A percentile compares a stretch with the other conserved stretches of the same genome.
Conservation (phyloP, 2,797 vertebrate species). For the Gambelia wislizenii region DNA sequence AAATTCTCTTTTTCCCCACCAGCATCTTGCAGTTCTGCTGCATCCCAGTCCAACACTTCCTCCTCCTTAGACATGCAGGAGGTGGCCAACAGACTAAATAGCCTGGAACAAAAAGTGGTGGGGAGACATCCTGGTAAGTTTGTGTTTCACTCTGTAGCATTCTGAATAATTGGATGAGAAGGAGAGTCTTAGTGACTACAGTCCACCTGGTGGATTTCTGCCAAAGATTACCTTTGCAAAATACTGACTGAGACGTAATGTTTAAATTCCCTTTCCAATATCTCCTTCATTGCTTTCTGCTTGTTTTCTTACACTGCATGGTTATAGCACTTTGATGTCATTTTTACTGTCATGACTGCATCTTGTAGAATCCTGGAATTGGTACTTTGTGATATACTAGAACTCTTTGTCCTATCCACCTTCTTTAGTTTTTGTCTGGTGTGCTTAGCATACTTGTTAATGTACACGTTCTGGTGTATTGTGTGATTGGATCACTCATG, state of each 20-base stretch:
- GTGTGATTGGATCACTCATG: not conserved
- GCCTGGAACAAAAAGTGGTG: not conserved
- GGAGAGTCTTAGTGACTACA: not conserved
- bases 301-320: too few species aligned
- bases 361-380: too few species aligned
- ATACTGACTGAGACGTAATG: too few species aligned
- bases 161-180: not conserved
- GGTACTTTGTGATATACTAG: too few species aligned
- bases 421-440: not conserved
- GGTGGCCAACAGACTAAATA: not conserved
- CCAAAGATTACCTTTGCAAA: not conserved
- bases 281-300: not conserved
- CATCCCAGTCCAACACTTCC: not conserved
- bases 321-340: too few species aligned
- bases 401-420: not conserved
- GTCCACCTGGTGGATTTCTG: not conserved
- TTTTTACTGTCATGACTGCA: too few species aligned
- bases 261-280: not conserved
- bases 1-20: not conserved
- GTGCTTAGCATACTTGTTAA: not conserved
- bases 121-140: not conserved
- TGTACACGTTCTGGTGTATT: not conserved
- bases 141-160: not conserved
- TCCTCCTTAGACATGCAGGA: not conserved
- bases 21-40: not conserved